Percentiles rank a stretch among this genome's conserved stretches.
Evolutionary conservation across 2,113 vertebrate species (phyloP).

Genomic region (Xiphophorus couchianus): DNA sequence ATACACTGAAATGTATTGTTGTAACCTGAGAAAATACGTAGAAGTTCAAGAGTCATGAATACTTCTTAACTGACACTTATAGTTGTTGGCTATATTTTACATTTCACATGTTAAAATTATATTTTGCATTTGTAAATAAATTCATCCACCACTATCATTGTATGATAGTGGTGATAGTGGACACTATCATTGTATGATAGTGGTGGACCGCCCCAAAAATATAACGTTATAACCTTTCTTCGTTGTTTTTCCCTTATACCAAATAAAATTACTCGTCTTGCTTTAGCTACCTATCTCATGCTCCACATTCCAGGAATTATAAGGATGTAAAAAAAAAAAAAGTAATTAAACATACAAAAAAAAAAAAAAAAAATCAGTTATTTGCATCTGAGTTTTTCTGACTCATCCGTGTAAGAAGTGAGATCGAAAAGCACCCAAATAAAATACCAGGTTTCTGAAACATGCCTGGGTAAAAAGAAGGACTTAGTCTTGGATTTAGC

Average conservation of each 20-base stretch:
- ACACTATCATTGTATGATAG: no score
- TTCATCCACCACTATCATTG: background rate
- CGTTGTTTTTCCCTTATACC: no score
- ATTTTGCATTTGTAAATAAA: background rate
- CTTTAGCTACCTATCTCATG: no score
- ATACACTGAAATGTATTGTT: background rate
- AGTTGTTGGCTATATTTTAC: background rate
- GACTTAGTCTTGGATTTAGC: slow-evolving; percentile 43
- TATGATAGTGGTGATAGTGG: no score
- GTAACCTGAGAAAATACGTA: background rate
- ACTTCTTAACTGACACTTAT: background rate
- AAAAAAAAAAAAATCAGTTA: background rate
- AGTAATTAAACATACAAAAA: background rate
- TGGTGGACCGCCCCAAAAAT: no score
- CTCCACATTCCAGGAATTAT: background rate
- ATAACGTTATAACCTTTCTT: background rate
- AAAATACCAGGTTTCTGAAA: slow-evolving; percentile 52
- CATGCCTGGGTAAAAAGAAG: slow-evolving; percentile 32
- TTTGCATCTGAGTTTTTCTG: background rate
- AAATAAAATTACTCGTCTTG: no score
- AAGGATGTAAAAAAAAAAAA: no score
- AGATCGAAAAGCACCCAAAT: background rate
- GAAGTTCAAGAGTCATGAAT: background rate
- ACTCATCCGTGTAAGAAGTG: slow-evolving; percentile 17
- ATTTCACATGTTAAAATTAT: background rate